Evolutionary conservation across 2,888 invertebrate species (phyloP).

Genomic region (Lasius platythorax): DNA sequence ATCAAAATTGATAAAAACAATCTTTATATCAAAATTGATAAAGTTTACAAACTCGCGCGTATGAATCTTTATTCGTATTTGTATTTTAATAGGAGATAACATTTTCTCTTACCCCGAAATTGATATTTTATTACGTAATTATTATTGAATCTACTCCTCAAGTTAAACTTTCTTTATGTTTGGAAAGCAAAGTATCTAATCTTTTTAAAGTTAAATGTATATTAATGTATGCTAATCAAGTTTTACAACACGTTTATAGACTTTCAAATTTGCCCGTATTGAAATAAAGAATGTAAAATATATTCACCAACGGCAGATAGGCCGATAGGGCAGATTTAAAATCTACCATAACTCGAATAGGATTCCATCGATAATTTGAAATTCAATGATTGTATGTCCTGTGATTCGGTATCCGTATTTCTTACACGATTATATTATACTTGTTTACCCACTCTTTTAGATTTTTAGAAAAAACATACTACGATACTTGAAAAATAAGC

Average conservation of each 20-base stretch:
- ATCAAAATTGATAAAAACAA: slow-evolving; percentile 8
- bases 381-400: not conserved
- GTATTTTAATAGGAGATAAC: slow-evolving; percentile 6
- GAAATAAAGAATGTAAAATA: slow-evolving; percentile 11
- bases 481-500: not conserved
- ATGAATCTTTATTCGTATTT: not conserved
- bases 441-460: not conserved
- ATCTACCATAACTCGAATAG: not conserved
- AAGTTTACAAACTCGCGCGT: not conserved
- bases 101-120: slow-evolving; percentile 3
- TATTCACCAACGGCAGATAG: not conserved
- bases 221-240: slow-evolving; percentile 22
- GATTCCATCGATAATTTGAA: not conserved
- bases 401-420: not conserved
- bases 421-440: not conserved
- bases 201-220: slow-evolving; percentile 20
- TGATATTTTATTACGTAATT: slow-evolving; percentile 26
- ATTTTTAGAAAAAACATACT: not conserved
- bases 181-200: slow-evolving; percentile 7
- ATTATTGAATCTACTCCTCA: slow-evolving; percentile 2
- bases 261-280: slow-evolving; percentile 7
- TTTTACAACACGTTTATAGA: slow-evolving; percentile 5
- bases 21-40: slow-evolving; percentile 4
- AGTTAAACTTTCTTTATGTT: slow-evolving; percentile 24
- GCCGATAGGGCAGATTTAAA: not conserved